Evolutionary conservation across 2,888 invertebrate genomes (phyloP), one percentile per base, ranked within the genome.

Genomic region (Tipula lateralis): DNA sequence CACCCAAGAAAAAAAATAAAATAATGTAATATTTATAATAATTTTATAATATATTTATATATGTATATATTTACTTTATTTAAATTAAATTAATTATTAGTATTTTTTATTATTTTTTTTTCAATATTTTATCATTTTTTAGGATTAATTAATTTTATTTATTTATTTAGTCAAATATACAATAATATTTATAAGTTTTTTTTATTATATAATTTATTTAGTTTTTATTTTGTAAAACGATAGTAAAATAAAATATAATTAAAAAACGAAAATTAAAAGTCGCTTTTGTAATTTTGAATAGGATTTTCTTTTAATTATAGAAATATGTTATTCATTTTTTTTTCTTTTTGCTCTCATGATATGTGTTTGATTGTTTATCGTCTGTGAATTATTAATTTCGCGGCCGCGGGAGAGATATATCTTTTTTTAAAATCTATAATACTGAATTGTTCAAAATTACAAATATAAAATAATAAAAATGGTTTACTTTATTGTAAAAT

Each of bases 1-100:
- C 66, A 66, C 66, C 66, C 66, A 66, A 66, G 66, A 66, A 66
- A 66, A 66, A 66, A 66, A 66, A 66, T 66, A 66, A 66, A 66
- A 66, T 66, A 66, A 66, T 66, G 66, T 66, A 66, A 66, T 66
- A 66, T 66, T 66, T 66, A 66, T 66, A 66, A 66, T 66, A 66
- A 66, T 66, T 24, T 44, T 16, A 66, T 24, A 39, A 66, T 66
- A 9, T 66, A 24, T 66, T 9, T 66, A 66, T 66, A 66, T 66
- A 66, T 12, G 2, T 66, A 66, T 66, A 66, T 66, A 66, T n/a
- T n/a, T 24, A 24, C 9, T 66, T 66, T 66, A 66, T 24, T 66
- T 66, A 24, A 66, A 66, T 66, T 66, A 66, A 66, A 66, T 66
- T 66, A 66, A 66, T 66, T 66, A 66, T 66, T 66, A 66, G 19